Base-by-base conservation (phyloP, 1,140 invertebrate genomes). In the Atta texana region DNA sequence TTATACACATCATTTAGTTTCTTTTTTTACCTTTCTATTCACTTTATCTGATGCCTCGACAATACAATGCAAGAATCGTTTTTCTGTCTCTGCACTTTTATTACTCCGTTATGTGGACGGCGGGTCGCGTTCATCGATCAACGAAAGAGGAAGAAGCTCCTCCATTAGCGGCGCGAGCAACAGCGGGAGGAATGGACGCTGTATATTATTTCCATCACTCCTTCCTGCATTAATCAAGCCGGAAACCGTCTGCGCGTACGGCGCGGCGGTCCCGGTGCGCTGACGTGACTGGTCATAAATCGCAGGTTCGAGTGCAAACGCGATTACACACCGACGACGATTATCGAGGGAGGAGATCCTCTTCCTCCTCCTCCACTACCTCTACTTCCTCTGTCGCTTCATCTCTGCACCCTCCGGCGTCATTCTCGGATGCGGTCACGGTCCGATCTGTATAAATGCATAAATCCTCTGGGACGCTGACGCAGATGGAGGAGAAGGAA, bases 211-310 rank as follows among this genome's bases (percentile, higher is more conserved):
- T 89, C 88, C 85, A 87, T 74, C 59, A 51, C 61, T 74, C 61
- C 63, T 57, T 61, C 57, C 64, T 75, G 85, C 89, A 89, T 90
- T 90, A 90, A 90, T 89, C 89, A 90, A 84, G 74, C 24, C 28
- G 53, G 66, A 74, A 55, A 89, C 61, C 69, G 85, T 87, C 39
- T 44, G 74, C 66, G 87, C 71, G 76, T 72, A 82, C 88, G 72
- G 44, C 34, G 34, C 74, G 68, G 63, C 24, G 8, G 39, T 3
- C 4, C 55, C 53, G 24, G 34, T 31, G 71, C 77, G 89, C 77
- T 90, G 88, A 89, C 88, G 88, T 89, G 89, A 89, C 88, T 55
- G 85, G 72, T 75, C 88, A 90, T 90, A 90, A 90, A 90, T 90
- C 85, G 89, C 86, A 66, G 88, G 78, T 89, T 90, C 88, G 89